Evolutionary conservation across 2,888 invertebrate genomes (phyloP), one percentile per base, ranked within the genome.

Genomic region (Celastrina argiolus): DNA sequence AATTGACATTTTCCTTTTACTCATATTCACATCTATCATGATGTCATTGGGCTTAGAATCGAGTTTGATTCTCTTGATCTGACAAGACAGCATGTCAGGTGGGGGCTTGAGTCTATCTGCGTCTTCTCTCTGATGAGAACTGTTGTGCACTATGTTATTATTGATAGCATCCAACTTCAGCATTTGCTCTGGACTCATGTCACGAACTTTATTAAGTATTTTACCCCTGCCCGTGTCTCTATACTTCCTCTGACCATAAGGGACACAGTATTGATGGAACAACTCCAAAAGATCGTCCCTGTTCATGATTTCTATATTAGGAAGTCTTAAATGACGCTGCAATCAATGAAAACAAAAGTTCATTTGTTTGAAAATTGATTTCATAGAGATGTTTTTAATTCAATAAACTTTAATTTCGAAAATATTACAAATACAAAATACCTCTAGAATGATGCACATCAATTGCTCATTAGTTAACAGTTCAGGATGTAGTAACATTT

Each of bases 401-500:
- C 26, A 63, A 51, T 72, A 85, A 39, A 12, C 10, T 36, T 10
- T 36, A 7, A 2, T 36, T 12, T 7, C 10, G 10, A 36, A 10
- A 36, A 36, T 36, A 36, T n/a, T 14, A 45, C 10, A 18, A 45
- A 45, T 4, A 34, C 4, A 18, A 59, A 56, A 31, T 76, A 92
- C 92, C 85, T 91, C 83, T 74, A 80, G 78, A 69, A 92, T 85
- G 63, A 91, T 81, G 66, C 74, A 74, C 66, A 84, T 77, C 69
- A 92, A 75, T 72, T 87, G 88, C 61, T 87, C 83, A 72, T 87
- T 88, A 66, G 79, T 81, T 66, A 92, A 75, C 42, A 92, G 77
- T 73, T 91, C 91, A 14, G 92, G 92, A 71, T 92, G 89, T 66
- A 91, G 74, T 71, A 91, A 78, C 84, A 88, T 82, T 71, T 89